Evolutionary conservation across 2,113 vertebrate species (phyloP).

Genomic region (Galbula dea): DNA sequence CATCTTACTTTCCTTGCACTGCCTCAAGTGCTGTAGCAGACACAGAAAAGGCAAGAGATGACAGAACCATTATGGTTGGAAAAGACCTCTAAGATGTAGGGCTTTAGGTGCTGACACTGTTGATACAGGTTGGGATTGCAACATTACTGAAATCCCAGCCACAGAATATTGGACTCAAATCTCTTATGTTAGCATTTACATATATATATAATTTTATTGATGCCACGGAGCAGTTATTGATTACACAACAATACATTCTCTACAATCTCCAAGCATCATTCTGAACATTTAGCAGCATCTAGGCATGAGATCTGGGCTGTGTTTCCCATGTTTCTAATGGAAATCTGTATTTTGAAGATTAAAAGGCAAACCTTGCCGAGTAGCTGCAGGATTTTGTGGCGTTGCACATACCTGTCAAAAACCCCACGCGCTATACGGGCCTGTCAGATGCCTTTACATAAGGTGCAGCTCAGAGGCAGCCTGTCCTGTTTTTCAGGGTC

Average conservation of each 20-base stretch:
- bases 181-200: rapidly evolving
- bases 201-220: neutral
- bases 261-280: rapidly evolving
- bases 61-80: too few species aligned
- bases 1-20: rapidly evolving
- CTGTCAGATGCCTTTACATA: neutral
- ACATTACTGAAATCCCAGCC: neutral
- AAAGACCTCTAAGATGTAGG: too few species aligned
- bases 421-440: rapidly evolving
- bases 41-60: neutral
- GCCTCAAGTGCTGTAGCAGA: neutral
- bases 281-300: neutral
- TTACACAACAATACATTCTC: neutral
- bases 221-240: neutral
- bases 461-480: neutral
- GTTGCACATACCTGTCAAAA: rapidly evolving
- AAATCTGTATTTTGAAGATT: neutral
- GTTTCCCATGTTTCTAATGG: neutral
- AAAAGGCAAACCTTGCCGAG: rapidly evolving
- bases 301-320: rapidly evolving
- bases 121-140: neutral
- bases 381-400: neutral
- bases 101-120: neutral
- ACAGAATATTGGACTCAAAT: neutral
- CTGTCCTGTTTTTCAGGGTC: neutral